phyloP scores from a whole-genome alignment of 2,797 vertebrate species.

The Phrynocephalus forsythii region DNA sequence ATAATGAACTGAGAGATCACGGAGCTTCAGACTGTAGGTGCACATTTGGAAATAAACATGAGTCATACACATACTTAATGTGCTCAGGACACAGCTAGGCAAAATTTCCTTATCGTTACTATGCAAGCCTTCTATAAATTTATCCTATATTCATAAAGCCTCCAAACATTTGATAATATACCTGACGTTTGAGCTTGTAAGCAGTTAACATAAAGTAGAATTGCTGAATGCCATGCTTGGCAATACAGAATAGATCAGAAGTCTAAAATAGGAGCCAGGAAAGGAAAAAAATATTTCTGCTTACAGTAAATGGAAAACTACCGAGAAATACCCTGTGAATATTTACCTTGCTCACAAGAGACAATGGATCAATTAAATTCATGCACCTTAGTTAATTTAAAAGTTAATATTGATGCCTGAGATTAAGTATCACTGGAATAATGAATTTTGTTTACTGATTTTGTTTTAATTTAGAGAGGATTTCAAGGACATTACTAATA shows the following conservation, averaged over 20 bases:
- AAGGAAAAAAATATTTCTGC: neutral
- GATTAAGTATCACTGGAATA: slow-evolving; percentile 34
- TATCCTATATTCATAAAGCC: too few species aligned
- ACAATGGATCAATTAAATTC: slow-evolving; percentile 19
- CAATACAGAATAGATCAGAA: slow-evolving; percentile 4
- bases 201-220: neutral
- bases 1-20: neutral
- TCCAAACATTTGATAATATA: neutral
- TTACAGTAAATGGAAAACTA: neutral
- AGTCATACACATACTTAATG: neutral
- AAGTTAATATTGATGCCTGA: slow-evolving; percentile 17
- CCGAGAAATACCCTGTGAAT: neutral
- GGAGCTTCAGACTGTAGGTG: neutral
- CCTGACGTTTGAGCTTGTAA: neutral
- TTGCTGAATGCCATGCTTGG: neutral
- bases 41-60: neutral
- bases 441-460: slow-evolving; percentile 38
- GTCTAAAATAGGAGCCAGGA: neutral
- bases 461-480: slow-evolving; percentile 33
- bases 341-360: neutral
- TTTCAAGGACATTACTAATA: slow-evolving; percentile 22
- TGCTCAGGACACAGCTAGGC: neutral
- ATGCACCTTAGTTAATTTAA: slow-evolving; percentile 30
- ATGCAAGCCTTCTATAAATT: neutral
- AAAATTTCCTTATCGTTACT: neutral